phyloP scores from a whole-genome alignment of 2,888 invertebrate species.

The Perdita meconis region DNA sequence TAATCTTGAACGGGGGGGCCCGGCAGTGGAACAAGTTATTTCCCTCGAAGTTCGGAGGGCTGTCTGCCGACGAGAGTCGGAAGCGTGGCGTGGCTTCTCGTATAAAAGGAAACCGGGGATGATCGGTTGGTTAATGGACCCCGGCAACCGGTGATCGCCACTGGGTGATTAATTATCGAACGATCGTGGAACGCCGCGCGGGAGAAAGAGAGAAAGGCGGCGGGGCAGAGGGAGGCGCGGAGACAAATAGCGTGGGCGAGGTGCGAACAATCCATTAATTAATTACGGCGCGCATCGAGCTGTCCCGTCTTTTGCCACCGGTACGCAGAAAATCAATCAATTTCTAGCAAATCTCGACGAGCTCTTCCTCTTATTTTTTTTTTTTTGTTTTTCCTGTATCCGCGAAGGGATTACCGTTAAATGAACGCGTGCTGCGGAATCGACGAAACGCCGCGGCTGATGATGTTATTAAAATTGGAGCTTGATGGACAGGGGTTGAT shows the following conservation, averaged over 20 bases:
- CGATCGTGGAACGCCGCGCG: slow-evolving; percentile 55
- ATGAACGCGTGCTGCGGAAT: not conserved
- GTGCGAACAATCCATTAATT: slow-evolving; percentile 78
- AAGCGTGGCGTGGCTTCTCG: slow-evolving; percentile 36
- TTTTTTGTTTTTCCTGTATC: slow-evolving; percentile 13
- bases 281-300: slow-evolving; percentile 68
- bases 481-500: not conserved
- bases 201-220: slow-evolving; percentile 14
- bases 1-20: slow-evolving; percentile 12
- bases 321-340: slow-evolving; percentile 51
- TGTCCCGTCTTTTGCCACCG: slow-evolving; percentile 33
- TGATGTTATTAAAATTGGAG: not conserved
- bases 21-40: slow-evolving; percentile 30
- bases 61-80: slow-evolving; percentile 25
- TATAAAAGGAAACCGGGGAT: slow-evolving; percentile 56
- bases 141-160: slow-evolving; percentile 67
- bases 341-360: slow-evolving; percentile 32
- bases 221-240: slow-evolving; percentile 39
- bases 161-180: slow-evolving; percentile 76
- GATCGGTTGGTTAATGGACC: slow-evolving; percentile 68
- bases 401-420: slow-evolving; percentile 23
- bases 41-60: slow-evolving; percentile 24
- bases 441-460: not conserved
- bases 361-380: slow-evolving; percentile 4
- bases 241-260: slow-evolving; percentile 73